Conservation (phyloP, 53 echinoderm and acorn worm genomes). For the Pentamera pediparva region DNA sequence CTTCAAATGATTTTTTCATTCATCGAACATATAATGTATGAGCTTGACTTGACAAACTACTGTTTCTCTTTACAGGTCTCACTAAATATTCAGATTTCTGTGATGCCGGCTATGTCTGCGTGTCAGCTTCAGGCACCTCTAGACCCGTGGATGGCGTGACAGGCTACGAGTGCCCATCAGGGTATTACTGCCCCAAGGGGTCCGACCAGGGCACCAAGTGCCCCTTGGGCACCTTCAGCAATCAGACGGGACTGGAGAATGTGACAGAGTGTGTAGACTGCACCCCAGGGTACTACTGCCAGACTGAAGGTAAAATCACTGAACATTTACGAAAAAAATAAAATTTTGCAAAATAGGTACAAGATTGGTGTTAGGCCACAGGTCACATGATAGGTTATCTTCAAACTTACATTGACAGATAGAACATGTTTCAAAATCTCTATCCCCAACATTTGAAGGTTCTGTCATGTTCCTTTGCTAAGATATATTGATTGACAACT, state of each 20-base stretch:
- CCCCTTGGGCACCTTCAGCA: conserved; percentile 87
- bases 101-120: conserved; percentile 92
- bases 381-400: no score
- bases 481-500: no score
- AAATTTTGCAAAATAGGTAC: no score
- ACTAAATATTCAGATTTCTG: conserved; percentile 67
- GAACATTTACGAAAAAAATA: no score
- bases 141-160: conserved; percentile 72
- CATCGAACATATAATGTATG: background rate
- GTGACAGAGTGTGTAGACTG: conserved; percentile 86
- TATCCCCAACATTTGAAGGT: no score
- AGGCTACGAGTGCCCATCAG: conserved; percentile 85
- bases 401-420: no score
- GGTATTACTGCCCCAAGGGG: conserved; percentile 93
- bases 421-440: no score
- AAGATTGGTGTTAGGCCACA: no score
- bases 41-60: background rate
- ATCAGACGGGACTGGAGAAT: conserved; percentile 84
- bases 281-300: conserved; percentile 82
- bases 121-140: conserved; percentile 80
- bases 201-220: conserved; percentile 94
- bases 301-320: conserved; percentile 76
- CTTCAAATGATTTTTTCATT: background rate
- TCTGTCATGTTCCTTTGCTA: no score
- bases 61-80: conserved; percentile 20